phyloP scores from a whole-genome alignment of 2,113 vertebrate species.

The Rhodinocichla rosea region DNA sequence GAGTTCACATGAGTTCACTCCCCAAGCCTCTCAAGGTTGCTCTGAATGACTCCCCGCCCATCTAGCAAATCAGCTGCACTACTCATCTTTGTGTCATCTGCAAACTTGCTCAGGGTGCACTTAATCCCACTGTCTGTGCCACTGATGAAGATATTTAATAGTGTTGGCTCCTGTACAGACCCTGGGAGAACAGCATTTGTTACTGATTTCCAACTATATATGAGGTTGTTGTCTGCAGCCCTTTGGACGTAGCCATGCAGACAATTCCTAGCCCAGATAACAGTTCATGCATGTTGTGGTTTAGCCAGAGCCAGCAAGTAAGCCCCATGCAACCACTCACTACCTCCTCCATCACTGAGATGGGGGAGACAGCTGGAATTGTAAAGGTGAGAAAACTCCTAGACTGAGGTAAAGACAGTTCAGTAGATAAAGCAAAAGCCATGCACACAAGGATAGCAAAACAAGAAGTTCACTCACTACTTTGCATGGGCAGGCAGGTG shows the following conservation, averaged over 20 bases:
- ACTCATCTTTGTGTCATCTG: background rate
- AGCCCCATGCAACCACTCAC: fast-evolving
- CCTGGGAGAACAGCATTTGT: fast-evolving
- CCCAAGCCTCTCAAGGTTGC: background rate
- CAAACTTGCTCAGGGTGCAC: background rate
- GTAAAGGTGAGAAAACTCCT: background rate
- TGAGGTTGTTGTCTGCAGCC: background rate
- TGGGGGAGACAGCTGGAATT: background rate
- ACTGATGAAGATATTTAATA: background rate
- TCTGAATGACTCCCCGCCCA: background rate
- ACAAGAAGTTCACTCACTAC: background rate
- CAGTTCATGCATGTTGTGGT: background rate
- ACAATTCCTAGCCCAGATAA: background rate
- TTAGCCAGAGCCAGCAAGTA: fast-evolving
- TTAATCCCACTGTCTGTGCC: background rate
- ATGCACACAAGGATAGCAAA: background rate
- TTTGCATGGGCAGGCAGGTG: background rate
- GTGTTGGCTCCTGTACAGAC: background rate
- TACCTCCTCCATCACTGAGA: background rate
- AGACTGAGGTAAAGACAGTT: background rate
- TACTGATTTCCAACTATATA: background rate
- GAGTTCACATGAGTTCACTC: fast-evolving
- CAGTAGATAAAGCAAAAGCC: background rate
- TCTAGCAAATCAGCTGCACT: background rate
- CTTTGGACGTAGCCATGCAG: background rate